Base-by-base conservation (phyloP, 2,797 vertebrate genomes). In the Muscicapa striata region DNA sequence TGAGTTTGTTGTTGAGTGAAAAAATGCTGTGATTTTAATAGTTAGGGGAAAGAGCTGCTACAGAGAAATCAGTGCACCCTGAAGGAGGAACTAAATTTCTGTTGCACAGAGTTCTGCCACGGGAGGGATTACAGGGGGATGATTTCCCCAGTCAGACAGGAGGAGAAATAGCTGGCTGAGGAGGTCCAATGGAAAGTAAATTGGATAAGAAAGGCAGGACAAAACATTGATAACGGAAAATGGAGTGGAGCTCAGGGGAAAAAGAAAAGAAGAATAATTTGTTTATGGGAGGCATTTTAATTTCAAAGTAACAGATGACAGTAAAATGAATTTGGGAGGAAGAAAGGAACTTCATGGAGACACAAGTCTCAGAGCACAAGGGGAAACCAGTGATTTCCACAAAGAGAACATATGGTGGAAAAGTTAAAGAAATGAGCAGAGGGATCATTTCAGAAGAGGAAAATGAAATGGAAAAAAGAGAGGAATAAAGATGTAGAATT, bases 281-380 rank as follows among this genome's bases (percentile, higher is more conserved):
- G 36, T 96, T 94, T 96, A 85, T 68, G 59, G 58, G 55, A 94
- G 30, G 46, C 21, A 76, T 93, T 93, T 94, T 88, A 93, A 95
- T 94, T 94, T 91, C 74, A 75, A 55, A 64, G 51, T 68, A 94
- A 88, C 73, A 91, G 64, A 90, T 75, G 87, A 90, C n/a, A 84
- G 36, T 48, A 62, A 93, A 93, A 92, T 76, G 18, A 79, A 79
- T 93, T 73, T 88, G 85, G 52, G 77, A 79, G 41, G 67, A 88
- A 76, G 48, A 73, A 78, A 86, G 55, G 38, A 88, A 66, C 63
- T 84, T 92, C 38, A 40, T 27, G 48, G 77, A 84, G 19, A 69
- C 20, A 59, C 26, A 64, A 77, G 46, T 73, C 74, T 89, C 67
- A 63, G 45, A 57, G 59, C 67, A 69, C 2, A 1, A 83, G 40